Base-by-base conservation (phyloP, 2,113 vertebrate species). In the Xenopus laevis region DNA sequence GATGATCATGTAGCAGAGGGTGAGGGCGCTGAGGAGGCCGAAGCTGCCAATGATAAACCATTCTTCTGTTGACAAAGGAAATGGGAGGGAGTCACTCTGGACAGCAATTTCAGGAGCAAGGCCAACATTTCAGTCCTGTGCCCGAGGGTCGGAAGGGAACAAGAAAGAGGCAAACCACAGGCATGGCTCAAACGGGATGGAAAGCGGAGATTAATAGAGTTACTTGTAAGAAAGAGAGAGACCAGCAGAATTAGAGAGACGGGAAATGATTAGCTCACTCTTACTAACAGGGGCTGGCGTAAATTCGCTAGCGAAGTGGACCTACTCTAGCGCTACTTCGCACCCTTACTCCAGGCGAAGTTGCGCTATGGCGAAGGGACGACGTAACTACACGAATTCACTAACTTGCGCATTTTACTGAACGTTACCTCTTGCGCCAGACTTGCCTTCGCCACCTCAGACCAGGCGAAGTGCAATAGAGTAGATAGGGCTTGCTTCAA, bases 1-100 rank as follows among this genome's bases (percentile, higher is more conserved):
- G 93, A 96, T 93, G 92, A 95, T 94, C 94, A 96, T 96, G 92
- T 95, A 96, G 91, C 92, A 95, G 85, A 96, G 92, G 72, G 93
- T 95, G 81, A 96, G 91, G 85, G 93, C 93, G 83, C 93, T 94
- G 92, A 96, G 92, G 82, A 96, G 90, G 83, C 92, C 92, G 90
- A 96, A 96, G 85, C 92, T 94, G 91, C 91, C 93, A 90, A 96
- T 94, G 92, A 95, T 94, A 92, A 96, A 94, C 94, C 94, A 96
- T 84, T 95, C 93, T 91, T 96, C 94, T 96, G 94, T 95, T 91
- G 93, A 93, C 89, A 94, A 94, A 96, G 93, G 91, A 95, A 92
- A 95, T 83, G 79, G 92, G 90, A 88, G 89, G 90, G 87, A 87
- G 86, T 95, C 94, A 95, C 88, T 93, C 87, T 81, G 87, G 89